Percentiles rank a stretch among this genome's conserved stretches.
Evolutionary conservation across 1,140 invertebrate species (phyloP).

Genomic region (Achroia grisella): DNA sequence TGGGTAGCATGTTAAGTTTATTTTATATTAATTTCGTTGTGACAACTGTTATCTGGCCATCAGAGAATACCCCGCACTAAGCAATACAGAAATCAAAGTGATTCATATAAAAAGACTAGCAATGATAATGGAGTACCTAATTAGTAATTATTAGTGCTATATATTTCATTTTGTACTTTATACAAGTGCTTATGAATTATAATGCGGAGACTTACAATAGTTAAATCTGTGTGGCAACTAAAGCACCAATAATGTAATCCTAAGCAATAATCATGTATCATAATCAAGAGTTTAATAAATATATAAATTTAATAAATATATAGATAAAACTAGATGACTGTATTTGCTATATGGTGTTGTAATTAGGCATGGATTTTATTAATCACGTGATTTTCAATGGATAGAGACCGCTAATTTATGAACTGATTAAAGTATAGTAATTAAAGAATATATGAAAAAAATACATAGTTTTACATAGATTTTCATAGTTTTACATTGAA

Average conservation of each 20-base stretch:
- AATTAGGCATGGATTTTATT: constrained; percentile 25
- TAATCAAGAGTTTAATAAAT: not conserved
- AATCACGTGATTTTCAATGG: constrained; percentile 34
- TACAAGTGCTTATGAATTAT: constrained; percentile 1
- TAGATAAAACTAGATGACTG: not conserved
- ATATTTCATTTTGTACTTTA: constrained; percentile 1
- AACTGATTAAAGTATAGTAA: constrained; percentile 30
- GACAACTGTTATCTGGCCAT: not conserved
- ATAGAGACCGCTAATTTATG: constrained; percentile 38
- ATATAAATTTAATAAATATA: not conserved
- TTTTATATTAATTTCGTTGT: too few species aligned
- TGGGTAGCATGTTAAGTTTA: too few species aligned
- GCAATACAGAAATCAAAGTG: not conserved
- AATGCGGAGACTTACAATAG: not conserved
- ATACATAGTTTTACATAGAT: not conserved
- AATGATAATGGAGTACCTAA: not conserved
- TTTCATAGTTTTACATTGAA: not conserved
- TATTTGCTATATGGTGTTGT: constrained; percentile 10
- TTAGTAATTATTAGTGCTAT: not conserved
- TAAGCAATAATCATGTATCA: constrained; percentile 3
- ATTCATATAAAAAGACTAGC: too few species aligned
- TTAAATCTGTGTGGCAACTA: not conserved
- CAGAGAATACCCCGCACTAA: constrained; percentile 6
- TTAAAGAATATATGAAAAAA: constrained; percentile 1
- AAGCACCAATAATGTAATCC: constrained; percentile 2